Conservation (phyloP, 1,140 invertebrate species). For the Akabosia matsudoensis region DNA sequence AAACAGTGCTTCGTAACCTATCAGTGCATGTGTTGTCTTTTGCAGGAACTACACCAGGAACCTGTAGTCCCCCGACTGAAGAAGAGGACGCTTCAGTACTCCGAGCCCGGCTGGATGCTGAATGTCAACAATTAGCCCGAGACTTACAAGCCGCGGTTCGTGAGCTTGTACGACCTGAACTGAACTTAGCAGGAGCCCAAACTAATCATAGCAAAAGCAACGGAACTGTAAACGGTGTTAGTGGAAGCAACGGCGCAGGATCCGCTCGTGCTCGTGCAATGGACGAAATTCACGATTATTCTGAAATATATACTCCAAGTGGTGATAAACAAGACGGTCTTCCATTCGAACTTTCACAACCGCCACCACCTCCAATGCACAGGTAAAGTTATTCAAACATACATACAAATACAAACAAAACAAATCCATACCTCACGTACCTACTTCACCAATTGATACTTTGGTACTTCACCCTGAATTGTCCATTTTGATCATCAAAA, state of each 20-base stretch:
- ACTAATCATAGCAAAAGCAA: constrained; percentile 54
- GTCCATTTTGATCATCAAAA: too few species aligned
- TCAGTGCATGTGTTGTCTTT: constrained; percentile 30
- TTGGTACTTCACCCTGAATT: too few species aligned
- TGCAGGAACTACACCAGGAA: constrained; percentile 42
- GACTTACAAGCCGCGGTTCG: constrained; percentile 58
- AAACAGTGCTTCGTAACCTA: too few species aligned
- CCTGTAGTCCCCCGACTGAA: constrained; percentile 44
- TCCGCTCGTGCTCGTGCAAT: constrained; percentile 51
- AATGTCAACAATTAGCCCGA: constrained; percentile 50
- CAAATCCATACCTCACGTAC: too few species aligned
- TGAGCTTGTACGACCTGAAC: constrained; percentile 54
- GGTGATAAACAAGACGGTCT: constrained; percentile 61
- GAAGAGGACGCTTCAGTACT: constrained; percentile 45
- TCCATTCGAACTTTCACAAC: constrained; percentile 57
- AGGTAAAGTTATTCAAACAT: constrained; percentile 46
- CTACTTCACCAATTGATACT: too few species aligned
- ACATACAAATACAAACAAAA: constrained; percentile 7
- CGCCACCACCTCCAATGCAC: constrained; percentile 85
- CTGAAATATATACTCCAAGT: constrained; percentile 89
- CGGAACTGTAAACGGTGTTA: constrained; percentile 51
- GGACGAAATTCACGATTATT: constrained; percentile 80
- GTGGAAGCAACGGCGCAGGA: constrained; percentile 45
- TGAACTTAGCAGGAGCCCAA: constrained; percentile 49
- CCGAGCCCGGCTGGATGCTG: constrained; percentile 42